These are phyloP conservation scores for Schrankia costaestrigalis DNA, from an alignment of 2,888 invertebrate genomes.

Conservation along the genomic window DNA sequence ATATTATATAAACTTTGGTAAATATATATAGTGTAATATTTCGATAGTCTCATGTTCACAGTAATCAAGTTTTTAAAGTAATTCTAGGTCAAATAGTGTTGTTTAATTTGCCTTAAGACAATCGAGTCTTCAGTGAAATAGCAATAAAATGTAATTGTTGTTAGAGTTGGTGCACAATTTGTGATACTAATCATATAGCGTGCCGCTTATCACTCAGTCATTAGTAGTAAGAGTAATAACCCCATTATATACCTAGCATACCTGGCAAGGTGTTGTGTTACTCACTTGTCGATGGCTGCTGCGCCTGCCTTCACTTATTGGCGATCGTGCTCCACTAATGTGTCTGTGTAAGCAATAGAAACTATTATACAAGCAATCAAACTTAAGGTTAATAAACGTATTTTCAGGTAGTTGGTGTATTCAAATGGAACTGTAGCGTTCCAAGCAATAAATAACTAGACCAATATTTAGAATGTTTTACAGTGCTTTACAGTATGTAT, in stretches of 20 bases:
- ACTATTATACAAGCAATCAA: constrained; percentile 40
- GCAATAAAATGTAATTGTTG: constrained; percentile 71
- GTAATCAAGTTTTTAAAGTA: constrained; percentile 39
- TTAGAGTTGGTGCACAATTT: constrained; percentile 70
- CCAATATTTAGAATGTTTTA: constrained; percentile 79
- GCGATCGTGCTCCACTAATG: constrained; percentile 13
- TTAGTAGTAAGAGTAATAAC: constrained; percentile 70
- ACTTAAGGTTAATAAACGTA: constrained; percentile 45
- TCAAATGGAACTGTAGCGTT: constrained; percentile 45
- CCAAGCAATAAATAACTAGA: constrained; percentile 76
- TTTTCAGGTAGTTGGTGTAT: constrained; percentile 56
- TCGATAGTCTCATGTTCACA: constrained; percentile 41
- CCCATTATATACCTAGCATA: constrained; percentile 45
- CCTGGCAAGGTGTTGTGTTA: constrained; percentile 33
- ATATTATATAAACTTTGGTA: constrained; percentile 34
- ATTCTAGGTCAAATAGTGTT: constrained; percentile 41
- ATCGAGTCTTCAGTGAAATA: constrained; percentile 66
- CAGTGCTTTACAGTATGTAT: constrained; percentile 69
- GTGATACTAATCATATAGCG: constrained; percentile 72
- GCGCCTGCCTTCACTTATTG: background rate
- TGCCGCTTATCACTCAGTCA: constrained; percentile 70
- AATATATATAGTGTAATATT: constrained; percentile 41
- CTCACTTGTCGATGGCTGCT: constrained; percentile 8
- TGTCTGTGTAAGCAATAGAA: constrained; percentile 31
- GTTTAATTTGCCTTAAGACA: constrained; percentile 72